phyloP scores from a whole-genome alignment of 2,888 invertebrate species.

The Trypoxylon attenuatum region DNA sequence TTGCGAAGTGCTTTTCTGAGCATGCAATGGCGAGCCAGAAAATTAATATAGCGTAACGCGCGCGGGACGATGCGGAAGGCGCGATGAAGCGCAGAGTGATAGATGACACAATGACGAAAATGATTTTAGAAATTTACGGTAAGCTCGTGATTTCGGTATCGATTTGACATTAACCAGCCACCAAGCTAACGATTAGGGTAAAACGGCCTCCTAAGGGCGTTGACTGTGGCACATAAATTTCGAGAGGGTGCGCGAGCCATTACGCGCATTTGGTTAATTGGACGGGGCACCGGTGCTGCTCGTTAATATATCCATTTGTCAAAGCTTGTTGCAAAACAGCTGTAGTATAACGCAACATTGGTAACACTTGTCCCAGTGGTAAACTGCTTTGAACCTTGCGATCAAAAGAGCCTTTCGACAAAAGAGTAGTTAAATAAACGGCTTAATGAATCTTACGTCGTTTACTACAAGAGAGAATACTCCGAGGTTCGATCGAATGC shows the following conservation, averaged over 20 bases:
- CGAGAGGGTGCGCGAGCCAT: too few species aligned
- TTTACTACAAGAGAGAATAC: too few species aligned
- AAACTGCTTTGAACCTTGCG: too few species aligned
- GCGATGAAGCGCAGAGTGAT: not conserved
- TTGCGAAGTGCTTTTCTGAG: not conserved
- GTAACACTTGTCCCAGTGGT: too few species aligned
- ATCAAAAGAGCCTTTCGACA: too few species aligned
- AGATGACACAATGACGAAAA: slow-evolving; percentile 17
- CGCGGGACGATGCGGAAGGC: not conserved
- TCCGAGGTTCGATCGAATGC: too few species aligned
- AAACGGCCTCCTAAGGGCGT: slow-evolving; percentile 10
- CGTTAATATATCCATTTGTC: slow-evolving; percentile 1
- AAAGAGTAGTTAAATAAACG: too few species aligned
- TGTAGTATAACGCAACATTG: not conserved
- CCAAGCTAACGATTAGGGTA: not conserved
- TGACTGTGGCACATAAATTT: not conserved
- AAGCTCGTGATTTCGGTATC: slow-evolving; percentile 30
- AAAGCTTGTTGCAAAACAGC: not conserved
- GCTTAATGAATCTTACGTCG: too few species aligned
- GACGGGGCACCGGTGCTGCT: not conserved
- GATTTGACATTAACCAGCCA: too few species aligned
- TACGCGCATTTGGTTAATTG: not conserved
- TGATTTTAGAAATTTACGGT: slow-evolving; percentile 12
- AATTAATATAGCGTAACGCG: not conserved
- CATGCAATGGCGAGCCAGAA: not conserved